Evolutionary conservation across 2,888 invertebrate genomes (phyloP), one percentile per base, ranked within the genome.

Genomic region (Uloborus plumipes): DNA sequence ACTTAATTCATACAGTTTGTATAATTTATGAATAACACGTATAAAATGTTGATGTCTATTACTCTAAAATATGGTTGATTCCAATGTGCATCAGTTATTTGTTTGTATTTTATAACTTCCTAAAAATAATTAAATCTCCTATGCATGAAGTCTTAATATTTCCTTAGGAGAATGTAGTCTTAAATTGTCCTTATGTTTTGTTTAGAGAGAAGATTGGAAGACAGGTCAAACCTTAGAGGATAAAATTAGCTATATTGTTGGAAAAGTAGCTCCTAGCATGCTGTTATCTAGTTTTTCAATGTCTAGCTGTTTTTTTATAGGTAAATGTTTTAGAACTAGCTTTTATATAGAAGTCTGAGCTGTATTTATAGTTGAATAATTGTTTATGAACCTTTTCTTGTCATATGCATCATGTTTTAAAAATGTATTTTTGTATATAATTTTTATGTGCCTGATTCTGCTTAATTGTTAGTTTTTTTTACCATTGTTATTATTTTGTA

Each of bases 221-320:
- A 92, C 93, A 0, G 92, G 93, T 84, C 97, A 97, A 90, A 93
- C 93, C 0, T 91, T 94, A 67, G 93, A 95, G 9, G 93, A 97
- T 87, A 96, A 97, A 88, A 94, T 99, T 84, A 97, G 97, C 0
- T 92, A 96, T 82, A 94, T 95, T 88, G 91, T 99, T 39, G 98
- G 98, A 0, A 93, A 95, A 87, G 97, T 99, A 0, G 99, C 98
- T 0, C 99, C 99, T 0, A 97, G 97, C 9, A 98, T 99, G 95
- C 90, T 99, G 86, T 91, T 99, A 62, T 97, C 98, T 0, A 96
- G 96, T 26, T 91, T 95, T 0, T 97, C 98, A 1, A 99, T 99
- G 90, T 95, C 96, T 22, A 94, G 95, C 87, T 98, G 99, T 88
- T 99, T 99, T 91, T 98, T 98, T 91, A 92, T 98, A 76, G 93